Base-by-base conservation (phyloP, 2,888 invertebrate genomes). In the Morpho helenor region DNA sequence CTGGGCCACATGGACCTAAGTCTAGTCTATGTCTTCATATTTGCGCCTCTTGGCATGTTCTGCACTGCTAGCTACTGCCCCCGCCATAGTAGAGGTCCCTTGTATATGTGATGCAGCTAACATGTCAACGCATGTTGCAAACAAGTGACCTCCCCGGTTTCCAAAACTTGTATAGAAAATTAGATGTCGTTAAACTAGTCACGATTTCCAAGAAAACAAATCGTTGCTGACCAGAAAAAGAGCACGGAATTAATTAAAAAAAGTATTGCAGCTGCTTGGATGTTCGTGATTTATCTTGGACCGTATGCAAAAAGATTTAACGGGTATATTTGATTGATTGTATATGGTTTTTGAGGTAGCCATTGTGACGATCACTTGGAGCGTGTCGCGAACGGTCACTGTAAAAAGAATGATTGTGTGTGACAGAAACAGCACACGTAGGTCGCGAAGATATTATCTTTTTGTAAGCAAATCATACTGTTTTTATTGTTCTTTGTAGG, bases 211-310 rank as follows among this genome's bases (percentile, higher is more conserved):
- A 71, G 79, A 80, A 81, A 80, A 79, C 78, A 75, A 80, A 79
- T 79, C 75, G 75, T 69, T 68, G 68, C 64, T 72, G 76, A 73
- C 72, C 76, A 73, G 66, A 72, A 75, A 77, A 82, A 84, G 54
- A 62, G 53, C 77, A 72, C 68, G 70, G 80, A 84, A 84, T 82
- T 84, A 84, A 82, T 83, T 83, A 72, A 77, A 82, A 81, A 82
- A 79, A 80, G 73, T 77, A 73, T 72, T 73, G 73, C 74, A 77
- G 68, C 51, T 56, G 56, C 52, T 48, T 42, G 9, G 10, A n/a
- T n/a, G 49, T 52, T 50, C 43, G n/a, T 52, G 23, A 44, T 31
- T 9, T n/a, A 73, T 58, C 69, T 52, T 66, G 3, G 23, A 68
- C 59, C 52, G 58, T 75, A 56, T 42, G 0, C 0, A 0, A 0